Evolutionary conservation across 2,113 vertebrate species (phyloP).

Genomic region (Hyperopisus bebe): DNA sequence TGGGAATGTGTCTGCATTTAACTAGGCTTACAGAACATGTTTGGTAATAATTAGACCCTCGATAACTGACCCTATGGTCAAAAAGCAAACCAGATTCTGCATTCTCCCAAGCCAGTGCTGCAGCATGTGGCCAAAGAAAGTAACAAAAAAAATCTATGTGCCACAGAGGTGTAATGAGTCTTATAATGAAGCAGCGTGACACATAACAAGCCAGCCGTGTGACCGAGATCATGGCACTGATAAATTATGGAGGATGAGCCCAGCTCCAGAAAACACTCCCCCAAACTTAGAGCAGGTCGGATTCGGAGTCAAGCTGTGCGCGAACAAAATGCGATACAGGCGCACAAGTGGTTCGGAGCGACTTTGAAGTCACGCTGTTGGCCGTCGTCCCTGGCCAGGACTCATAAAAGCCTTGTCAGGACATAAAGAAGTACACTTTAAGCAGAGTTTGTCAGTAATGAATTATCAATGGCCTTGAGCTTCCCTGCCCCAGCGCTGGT

Average conservation of each 20-base stretch:
- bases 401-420: conserved; percentile 74
- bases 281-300: conserved; percentile 34
- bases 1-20: neutral
- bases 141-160: neutral
- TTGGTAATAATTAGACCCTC: neutral
- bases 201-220: conserved; percentile 26
- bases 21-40: neutral
- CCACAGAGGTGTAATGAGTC: neutral
- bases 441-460: conserved; percentile 98
- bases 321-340: conserved; percentile 49
- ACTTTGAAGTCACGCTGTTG: conserved; percentile 62
- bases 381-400: conserved; percentile 64
- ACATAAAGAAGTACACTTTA: conserved; percentile 87
- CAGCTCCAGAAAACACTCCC: conserved; percentile 26
- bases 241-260: conserved; percentile 46
- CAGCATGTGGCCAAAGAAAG: neutral
- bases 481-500: conserved; percentile 69
- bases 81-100: neutral
- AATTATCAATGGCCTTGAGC: conserved; percentile 97
- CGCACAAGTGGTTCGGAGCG: conserved; percentile 44
- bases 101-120: neutral
- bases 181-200: neutral
- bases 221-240: conserved; percentile 33
- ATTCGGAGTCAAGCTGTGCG: conserved; percentile 41
- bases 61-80: neutral